phyloP scores from a whole-genome alignment of 2,888 invertebrate genomes.

The Caenorhabditis uteleia region DNA sequence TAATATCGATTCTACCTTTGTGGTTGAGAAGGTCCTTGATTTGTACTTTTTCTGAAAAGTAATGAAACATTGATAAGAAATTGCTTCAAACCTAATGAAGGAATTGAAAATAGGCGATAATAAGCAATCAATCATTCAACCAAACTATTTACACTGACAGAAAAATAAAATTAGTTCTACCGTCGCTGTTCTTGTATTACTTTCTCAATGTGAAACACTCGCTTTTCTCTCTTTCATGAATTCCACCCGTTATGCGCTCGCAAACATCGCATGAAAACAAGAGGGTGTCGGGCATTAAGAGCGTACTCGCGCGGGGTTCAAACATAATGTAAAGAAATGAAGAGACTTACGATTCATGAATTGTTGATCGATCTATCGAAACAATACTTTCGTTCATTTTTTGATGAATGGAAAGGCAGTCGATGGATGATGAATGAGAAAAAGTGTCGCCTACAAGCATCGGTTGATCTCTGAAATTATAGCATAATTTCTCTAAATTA shows the following conservation, averaged over 20 bases:
- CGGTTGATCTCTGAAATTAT: constrained; percentile 54
- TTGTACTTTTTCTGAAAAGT: constrained; percentile 29
- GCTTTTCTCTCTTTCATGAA: too few species aligned
- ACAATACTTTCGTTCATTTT: constrained; percentile 36
- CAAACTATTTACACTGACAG: constrained; percentile 27
- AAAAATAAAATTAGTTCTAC: too few species aligned
- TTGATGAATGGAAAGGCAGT: constrained; percentile 32
- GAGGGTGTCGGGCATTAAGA: too few species aligned
- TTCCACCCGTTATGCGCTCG: too few species aligned
- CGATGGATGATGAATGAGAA: constrained; percentile 49
- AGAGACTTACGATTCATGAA: constrained; percentile 30
- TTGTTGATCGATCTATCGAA: constrained; percentile 32
- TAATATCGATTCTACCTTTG: not conserved
- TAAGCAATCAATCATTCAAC: constrained; percentile 40
- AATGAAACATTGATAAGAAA: not conserved
- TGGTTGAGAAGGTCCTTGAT: too few species aligned
- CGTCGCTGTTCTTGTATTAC: too few species aligned
- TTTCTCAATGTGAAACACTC: too few species aligned
- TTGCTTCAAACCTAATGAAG: constrained; percentile 19
- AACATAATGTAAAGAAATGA: too few species aligned
- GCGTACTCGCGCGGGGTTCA: too few species aligned
- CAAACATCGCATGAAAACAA: too few species aligned
- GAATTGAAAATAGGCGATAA: constrained; percentile 28
- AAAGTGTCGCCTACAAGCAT: constrained; percentile 58
- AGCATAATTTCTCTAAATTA: not conserved